Evolutionary conservation across 2,113 vertebrate species (phyloP), one percentile per base, ranked within the genome.

Genomic region (Phyllopteryx taeniolatus): DNA sequence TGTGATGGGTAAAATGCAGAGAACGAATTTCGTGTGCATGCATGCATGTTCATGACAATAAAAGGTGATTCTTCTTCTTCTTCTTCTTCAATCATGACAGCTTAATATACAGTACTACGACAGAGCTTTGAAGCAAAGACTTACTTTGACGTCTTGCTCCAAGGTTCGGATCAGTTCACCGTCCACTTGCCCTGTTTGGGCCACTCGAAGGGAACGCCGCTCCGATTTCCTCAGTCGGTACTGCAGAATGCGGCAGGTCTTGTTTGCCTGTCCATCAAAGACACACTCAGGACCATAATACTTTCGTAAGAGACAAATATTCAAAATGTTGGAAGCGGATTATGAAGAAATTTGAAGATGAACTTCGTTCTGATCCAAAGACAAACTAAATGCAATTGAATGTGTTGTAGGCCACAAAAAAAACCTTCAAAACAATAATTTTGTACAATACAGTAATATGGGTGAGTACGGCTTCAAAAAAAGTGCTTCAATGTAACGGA

Each of bases 191-290:
- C 98, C 97, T 0, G 96, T 98, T 88, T 99, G 97, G 0, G 97
- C 97, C 53, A 96, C 97, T 0, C 96, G 94, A 57, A 99, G 93
- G 87, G 97, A 98, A 77, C 96, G 95, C 61, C 98, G 95, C 92
- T 99, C 98, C 0, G 96, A 95, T 83, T 99, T 99, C 78, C 96
- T 95, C 72, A 99, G 91, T 13, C 98, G 93, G 92, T 99, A 99
- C 88, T 99, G 97, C 87, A 99, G 92, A 89, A 99, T 99, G 71
- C 97, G 96, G 85, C 96, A 99, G 1, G 95, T 98, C 91, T 99
- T 99, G 90, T 97, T 97, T 66, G 96, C 95, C 92, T 91, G 42
- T 63, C 31, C 47, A 70, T 59, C 7, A 66, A 49, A 75, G 7
- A n/a, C 6, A 17, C 13, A 17, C 33, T 51, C 15, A 67, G 59